Evolutionary conservation across 2,113 vertebrate genomes (phyloP).

Genomic region (Oreocharis arfaki): DNA sequence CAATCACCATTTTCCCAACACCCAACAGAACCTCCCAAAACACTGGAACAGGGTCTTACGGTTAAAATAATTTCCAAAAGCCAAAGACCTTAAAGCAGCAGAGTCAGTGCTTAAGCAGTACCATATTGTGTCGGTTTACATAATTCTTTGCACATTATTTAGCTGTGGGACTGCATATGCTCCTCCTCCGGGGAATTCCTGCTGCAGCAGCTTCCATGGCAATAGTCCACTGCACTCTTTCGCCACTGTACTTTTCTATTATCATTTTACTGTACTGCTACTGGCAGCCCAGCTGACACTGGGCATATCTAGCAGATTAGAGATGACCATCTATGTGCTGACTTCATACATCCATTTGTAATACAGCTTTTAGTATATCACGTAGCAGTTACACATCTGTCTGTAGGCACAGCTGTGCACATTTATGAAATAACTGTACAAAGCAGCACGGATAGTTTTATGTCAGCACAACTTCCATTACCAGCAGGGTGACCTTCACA

Average conservation of each 20-base stretch:
- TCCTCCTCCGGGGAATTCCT: neutral
- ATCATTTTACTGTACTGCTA: neutral
- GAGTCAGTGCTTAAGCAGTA: neutral
- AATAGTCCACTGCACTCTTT: neutral
- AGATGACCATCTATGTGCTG: neutral
- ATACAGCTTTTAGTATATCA: neutral
- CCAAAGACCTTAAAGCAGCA: neutral
- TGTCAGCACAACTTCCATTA: neutral
- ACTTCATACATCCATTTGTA: neutral
- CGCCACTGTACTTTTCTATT: neutral
- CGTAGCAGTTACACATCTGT: neutral
- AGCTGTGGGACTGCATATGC: neutral
- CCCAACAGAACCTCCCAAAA: neutral
- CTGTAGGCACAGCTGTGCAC: neutral
- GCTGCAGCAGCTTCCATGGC: neutral
- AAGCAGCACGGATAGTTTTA: neutral
- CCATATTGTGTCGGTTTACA: fast-evolving
- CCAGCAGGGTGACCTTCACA: neutral
- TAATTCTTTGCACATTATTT: neutral
- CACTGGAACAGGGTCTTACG: neutral
- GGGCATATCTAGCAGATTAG: neutral
- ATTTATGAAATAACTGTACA: neutral
- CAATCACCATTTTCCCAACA: neutral
- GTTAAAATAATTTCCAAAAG: neutral
- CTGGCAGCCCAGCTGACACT: neutral